Evolutionary conservation across 2,797 vertebrate species (phyloP).

Genomic region (Synanceia verrucosa): DNA sequence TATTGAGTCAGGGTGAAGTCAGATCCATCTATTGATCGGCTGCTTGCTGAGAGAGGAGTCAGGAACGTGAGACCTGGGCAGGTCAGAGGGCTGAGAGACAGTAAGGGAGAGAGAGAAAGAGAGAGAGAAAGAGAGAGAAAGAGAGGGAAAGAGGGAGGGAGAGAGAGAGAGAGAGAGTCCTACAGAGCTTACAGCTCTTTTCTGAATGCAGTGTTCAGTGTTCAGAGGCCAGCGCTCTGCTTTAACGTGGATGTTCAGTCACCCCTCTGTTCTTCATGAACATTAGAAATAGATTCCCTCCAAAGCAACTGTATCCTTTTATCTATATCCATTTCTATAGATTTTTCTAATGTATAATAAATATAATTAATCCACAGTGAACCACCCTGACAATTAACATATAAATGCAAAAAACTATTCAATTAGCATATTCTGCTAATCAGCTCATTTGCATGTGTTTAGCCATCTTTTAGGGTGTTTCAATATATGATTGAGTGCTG

Average conservation of each 20-base stretch:
- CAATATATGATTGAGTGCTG: constrained; percentile 57
- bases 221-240: constrained; percentile 18
- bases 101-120: constrained; percentile 61
- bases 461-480: constrained; percentile 71
- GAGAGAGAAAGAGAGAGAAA: constrained; percentile 40
- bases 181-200: constrained; percentile 48
- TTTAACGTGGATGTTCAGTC: constrained; percentile 46
- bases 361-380: constrained; percentile 63
- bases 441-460: constrained; percentile 78
- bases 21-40: constrained; percentile 79
- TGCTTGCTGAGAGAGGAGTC: constrained; percentile 76
- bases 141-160: too few species aligned
- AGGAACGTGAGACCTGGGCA: constrained; percentile 78
- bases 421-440: constrained; percentile 71
- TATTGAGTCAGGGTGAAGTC: constrained; percentile 79
- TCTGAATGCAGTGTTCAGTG: constrained; percentile 48
- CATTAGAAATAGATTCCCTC: constrained; percentile 50
- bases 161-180: constrained; percentile 33
- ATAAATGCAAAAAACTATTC: constrained; percentile 75
- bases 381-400: constrained; percentile 69
- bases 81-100: constrained; percentile 73
- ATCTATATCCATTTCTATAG: constrained; percentile 53
- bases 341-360: constrained; percentile 65
- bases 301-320: constrained; percentile 61
- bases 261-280: constrained; percentile 40